Conservation (phyloP, 1,140 invertebrate genomes). For the Asbolus verrucosus region DNA sequence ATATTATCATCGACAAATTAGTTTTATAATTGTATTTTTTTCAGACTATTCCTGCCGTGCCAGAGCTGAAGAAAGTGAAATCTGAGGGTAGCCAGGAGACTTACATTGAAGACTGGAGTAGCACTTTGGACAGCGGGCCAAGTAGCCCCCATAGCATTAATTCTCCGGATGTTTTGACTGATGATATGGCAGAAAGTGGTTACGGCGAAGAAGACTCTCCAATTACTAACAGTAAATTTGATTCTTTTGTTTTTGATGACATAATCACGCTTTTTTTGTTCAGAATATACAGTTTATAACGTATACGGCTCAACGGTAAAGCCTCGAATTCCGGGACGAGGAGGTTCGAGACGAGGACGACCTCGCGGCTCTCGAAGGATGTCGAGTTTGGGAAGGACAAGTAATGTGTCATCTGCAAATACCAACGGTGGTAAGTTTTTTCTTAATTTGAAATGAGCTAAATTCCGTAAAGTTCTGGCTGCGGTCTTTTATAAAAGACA, state of each 20-base stretch:
- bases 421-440: constrained; percentile 19
- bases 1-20: no score
- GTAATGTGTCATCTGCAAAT: neutral
- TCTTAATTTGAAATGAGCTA: neutral
- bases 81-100: constrained; percentile 33
- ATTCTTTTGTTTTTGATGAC: constrained; percentile 28
- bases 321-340: constrained; percentile 69
- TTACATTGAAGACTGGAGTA: constrained; percentile 42
- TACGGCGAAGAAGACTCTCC: constrained; percentile 57
- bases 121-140: constrained; percentile 56
- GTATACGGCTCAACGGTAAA: constrained; percentile 61
- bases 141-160: constrained; percentile 59
- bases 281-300: constrained; percentile 61
- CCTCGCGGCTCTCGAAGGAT: constrained; percentile 74
- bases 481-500: neutral
- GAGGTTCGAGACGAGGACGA: constrained; percentile 74
- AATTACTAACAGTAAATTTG: constrained; percentile 56
- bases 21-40: no score
- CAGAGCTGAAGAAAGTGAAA: constrained; percentile 49
- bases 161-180: constrained; percentile 54
- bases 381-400: constrained; percentile 26
- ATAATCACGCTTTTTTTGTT: constrained; percentile 27
- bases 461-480: neutral
- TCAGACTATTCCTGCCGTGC: constrained; percentile 37
- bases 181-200: constrained; percentile 54